These are phyloP conservation scores for Malacoctenus gilli DNA, from an alignment of 2,797 vertebrate genomes.

Conservation along the genomic window DNA sequence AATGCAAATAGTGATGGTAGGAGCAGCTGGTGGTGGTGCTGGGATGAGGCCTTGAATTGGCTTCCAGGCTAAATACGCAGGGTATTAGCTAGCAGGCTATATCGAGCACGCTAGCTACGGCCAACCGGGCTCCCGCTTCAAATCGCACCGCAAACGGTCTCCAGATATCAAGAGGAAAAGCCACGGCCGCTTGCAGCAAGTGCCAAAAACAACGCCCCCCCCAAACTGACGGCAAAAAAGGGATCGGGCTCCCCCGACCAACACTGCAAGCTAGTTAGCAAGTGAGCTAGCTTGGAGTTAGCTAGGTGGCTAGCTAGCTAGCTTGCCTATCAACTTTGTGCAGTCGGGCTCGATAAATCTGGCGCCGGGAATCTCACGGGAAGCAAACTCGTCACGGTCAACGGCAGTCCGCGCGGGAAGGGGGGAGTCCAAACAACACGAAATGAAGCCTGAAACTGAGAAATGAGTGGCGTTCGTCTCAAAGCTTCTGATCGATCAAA, in stretches of 20 bases:
- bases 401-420: conserved; percentile 16
- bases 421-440: conserved; percentile 3
- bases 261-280: conserved; percentile 65
- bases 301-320: conserved; percentile 67
- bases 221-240: no score
- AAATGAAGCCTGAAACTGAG: conserved; percentile 26
- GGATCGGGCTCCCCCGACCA: conserved; percentile 30
- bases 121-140: conserved; percentile 30
- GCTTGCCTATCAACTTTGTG: conserved; percentile 71
- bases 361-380: conserved; percentile 41
- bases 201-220: no score
- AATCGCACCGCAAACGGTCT: conserved; percentile 18
- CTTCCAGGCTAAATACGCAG: conserved; percentile 76
- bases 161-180: conserved; percentile 4
- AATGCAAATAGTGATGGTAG: conserved; percentile 46
- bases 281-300: conserved; percentile 59
- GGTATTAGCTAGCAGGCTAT: conserved; percentile 67
- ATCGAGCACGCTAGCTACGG: conserved; percentile 49
- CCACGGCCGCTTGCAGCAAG: no score
- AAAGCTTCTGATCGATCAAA: conserved; percentile 56
- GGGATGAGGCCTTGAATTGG: conserved; percentile 69
- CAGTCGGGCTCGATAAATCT: conserved; percentile 65
- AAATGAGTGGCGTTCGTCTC: conserved; percentile 33
- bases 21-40: conserved; percentile 38
- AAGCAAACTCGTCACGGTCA: conserved; percentile 29